Evolutionary conservation across 1,140 invertebrate species (phyloP).

Genomic region (Aplysia californica): DNA sequence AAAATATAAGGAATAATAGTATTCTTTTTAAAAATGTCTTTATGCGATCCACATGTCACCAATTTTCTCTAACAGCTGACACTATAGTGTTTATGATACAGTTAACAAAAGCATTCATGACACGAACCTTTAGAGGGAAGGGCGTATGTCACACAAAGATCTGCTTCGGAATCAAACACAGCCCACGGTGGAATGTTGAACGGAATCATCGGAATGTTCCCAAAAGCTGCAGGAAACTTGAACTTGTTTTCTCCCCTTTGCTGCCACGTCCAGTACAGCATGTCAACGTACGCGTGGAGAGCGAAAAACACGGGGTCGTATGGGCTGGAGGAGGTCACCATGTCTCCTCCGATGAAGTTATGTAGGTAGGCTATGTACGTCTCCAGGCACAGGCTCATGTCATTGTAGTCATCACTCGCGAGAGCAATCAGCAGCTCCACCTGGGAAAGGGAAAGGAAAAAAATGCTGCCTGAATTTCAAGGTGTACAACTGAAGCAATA

Average conservation of each 20-base stretch:
- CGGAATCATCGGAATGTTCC: constrained; percentile 60
- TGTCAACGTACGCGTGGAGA: constrained; percentile 60
- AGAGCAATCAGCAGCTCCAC: constrained; percentile 55
- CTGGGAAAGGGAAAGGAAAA: constrained; percentile 8
- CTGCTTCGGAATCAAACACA: constrained; percentile 53
- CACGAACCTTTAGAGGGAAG: constrained; percentile 52
- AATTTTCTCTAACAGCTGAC: too few species aligned
- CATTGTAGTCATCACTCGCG: constrained; percentile 53
- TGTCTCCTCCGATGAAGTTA: constrained; percentile 61
- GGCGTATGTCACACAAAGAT: constrained; percentile 45
- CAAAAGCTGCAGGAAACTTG: constrained; percentile 57
- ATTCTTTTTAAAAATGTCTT: too few species aligned
- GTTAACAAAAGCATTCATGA: too few species aligned
- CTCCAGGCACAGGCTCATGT: constrained; percentile 59
- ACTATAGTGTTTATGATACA: too few species aligned
- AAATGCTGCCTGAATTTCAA: neutral
- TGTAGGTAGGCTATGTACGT: constrained; percentile 55
- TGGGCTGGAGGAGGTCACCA: constrained; percentile 51
- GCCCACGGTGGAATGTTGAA: constrained; percentile 58
- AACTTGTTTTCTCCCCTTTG: constrained; percentile 52
- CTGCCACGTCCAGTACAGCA: constrained; percentile 63
- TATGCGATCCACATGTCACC: too few species aligned
- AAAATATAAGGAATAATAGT: too few species aligned
- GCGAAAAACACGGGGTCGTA: constrained; percentile 63
- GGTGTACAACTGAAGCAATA: neutral